Conservation (phyloP, 1,140 invertebrate genomes). For the Macrobrachium rosenbergii region DNA sequence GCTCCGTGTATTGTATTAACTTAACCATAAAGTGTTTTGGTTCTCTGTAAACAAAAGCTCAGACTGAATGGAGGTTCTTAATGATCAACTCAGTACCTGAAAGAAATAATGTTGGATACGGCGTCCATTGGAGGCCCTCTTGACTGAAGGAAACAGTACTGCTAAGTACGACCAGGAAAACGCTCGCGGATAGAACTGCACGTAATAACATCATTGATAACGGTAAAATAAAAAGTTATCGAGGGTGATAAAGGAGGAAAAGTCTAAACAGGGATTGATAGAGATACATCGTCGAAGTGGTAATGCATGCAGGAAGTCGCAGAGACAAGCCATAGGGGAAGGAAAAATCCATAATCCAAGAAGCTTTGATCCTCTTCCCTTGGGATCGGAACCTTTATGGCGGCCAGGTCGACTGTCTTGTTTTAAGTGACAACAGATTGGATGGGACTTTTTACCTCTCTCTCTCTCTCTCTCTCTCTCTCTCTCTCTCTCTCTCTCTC, state of each 20-base stretch:
- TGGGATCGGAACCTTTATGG: slow-evolving; percentile 48
- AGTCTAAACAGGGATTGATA: background rate
- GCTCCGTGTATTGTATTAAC: too few species aligned
- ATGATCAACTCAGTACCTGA: too few species aligned
- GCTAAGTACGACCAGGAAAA: too few species aligned
- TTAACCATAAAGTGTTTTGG: too few species aligned
- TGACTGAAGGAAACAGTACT: too few species aligned
- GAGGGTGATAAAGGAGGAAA: background rate
- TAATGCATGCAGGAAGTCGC: background rate
- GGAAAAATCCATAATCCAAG: slow-evolving; percentile 13
- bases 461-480: slow-evolving; percentile 19
- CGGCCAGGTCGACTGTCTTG: slow-evolving; percentile 55
- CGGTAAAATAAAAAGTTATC: too few species aligned
- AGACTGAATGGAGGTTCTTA: too few species aligned
- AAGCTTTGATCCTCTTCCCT: slow-evolving; percentile 52
- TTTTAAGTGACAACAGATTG: slow-evolving; percentile 61
- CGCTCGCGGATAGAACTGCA: too few species aligned
- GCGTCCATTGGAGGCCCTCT: too few species aligned
- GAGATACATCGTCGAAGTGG: background rate
- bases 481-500: slow-evolving; percentile 6
- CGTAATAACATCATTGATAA: too few species aligned
- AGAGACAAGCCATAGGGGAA: background rate
- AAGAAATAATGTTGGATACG: too few species aligned
- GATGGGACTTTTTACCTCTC: slow-evolving; percentile 34
- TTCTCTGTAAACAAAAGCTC: too few species aligned